Percentiles rank a stretch among this genome's conserved stretches.
Evolutionary conservation across 2,797 vertebrate genomes (phyloP).

Genomic region (Takifugu rubripes): DNA sequence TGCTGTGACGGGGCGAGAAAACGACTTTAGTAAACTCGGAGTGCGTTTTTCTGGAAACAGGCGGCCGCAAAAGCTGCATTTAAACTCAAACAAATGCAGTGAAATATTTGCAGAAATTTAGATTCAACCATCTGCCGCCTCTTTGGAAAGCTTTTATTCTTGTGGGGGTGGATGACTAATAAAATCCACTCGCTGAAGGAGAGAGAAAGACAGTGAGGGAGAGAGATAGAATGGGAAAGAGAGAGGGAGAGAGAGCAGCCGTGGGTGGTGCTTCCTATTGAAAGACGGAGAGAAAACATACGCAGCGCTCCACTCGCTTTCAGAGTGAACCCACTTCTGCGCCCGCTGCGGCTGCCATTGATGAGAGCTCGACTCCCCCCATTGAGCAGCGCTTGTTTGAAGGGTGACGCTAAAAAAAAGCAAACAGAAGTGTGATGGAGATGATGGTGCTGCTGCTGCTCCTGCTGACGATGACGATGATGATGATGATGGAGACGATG

Average conservation of each 20-base stretch:
- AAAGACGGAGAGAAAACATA: constrained; percentile 55
- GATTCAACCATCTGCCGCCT: constrained; percentile 38
- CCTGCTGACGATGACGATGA: too few species aligned
- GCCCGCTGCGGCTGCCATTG: constrained; percentile 59
- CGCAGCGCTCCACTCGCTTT: constrained; percentile 45
- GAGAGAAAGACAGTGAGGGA: constrained; percentile 16
- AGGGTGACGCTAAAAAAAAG: constrained; percentile 7
- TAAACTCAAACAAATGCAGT: background rate
- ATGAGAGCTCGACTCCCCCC: constrained; percentile 61
- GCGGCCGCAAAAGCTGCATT: too few species aligned
- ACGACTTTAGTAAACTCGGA: background rate
- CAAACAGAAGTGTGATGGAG: background rate
- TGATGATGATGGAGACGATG: too few species aligned
- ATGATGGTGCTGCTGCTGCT: too few species aligned
- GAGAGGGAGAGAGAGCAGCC: constrained; percentile 29
- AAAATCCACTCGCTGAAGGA: constrained; percentile 35
- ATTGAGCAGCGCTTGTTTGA: constrained; percentile 42
- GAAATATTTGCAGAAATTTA: constrained; percentile 32
- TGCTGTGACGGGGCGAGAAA: background rate
- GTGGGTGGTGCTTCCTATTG: constrained; percentile 64
- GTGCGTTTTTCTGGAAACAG: too few species aligned
- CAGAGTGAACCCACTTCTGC: constrained; percentile 60
- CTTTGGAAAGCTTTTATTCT: constrained; percentile 51
- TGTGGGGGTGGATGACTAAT: constrained; percentile 67
- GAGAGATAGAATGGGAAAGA: constrained; percentile 2